phyloP scores from a whole-genome alignment of 2,797 vertebrate species.

The Melanotaenia trifasciata region DNA sequence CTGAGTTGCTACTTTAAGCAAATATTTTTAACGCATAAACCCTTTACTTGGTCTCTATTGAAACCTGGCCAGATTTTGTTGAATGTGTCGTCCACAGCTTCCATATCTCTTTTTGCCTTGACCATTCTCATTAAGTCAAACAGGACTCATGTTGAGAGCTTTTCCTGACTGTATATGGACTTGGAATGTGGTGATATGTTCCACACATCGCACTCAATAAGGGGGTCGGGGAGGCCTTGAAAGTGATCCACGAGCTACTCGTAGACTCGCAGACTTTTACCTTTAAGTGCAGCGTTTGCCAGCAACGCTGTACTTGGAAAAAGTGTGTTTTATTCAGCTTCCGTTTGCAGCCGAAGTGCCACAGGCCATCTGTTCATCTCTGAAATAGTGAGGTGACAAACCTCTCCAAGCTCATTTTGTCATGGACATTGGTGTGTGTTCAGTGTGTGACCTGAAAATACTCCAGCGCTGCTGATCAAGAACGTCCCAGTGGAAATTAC shows the following conservation, averaged over 20 bases:
- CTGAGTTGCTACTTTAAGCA: background rate
- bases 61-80: background rate
- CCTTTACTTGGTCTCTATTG: background rate
- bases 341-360: slow-evolving; percentile 33
- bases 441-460: slow-evolving; percentile 39
- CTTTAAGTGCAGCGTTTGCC: slow-evolving; percentile 22
- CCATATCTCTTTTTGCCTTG: slow-evolving; percentile 32
- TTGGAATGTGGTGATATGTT: slow-evolving; percentile 68
- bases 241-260: slow-evolving; percentile 34
- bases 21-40: background rate
- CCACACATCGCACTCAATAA: slow-evolving; percentile 34
- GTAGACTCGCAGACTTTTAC: slow-evolving; percentile 6
- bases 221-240: slow-evolving; percentile 17
- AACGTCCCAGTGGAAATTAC: slow-evolving; percentile 21
- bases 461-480: slow-evolving; percentile 21
- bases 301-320: slow-evolving; percentile 26
- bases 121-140: slow-evolving; percentile 51
- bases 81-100: slow-evolving; percentile 3
- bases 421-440: slow-evolving; percentile 27
- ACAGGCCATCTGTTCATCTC: slow-evolving; percentile 55
- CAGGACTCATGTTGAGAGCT: slow-evolving; percentile 36
- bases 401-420: slow-evolving; percentile 27
- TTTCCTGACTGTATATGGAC: slow-evolving; percentile 69
- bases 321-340: slow-evolving; percentile 28
- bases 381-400: slow-evolving; percentile 37